These are phyloP conservation scores for Andrena dorsata DNA, from an alignment of 2,888 invertebrate genomes.

Conservation along the genomic window DNA sequence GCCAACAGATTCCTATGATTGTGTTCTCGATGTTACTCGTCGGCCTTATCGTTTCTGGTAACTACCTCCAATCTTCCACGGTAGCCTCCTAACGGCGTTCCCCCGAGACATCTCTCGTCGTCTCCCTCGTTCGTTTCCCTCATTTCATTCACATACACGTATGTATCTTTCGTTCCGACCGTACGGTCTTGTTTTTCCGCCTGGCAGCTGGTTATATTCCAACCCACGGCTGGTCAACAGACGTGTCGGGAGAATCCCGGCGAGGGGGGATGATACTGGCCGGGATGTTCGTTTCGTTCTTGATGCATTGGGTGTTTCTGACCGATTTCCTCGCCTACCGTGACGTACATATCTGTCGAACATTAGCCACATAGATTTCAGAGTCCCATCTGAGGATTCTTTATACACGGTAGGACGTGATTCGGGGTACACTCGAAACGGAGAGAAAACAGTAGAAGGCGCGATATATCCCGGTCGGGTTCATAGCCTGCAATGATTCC, in stretches of 20 bases:
- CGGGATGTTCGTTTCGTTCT: conserved; percentile 12
- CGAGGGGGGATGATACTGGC: conserved; percentile 27
- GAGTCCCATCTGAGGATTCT: background rate
- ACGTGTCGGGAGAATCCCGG: conserved; percentile 59
- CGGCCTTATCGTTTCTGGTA: conserved; percentile 57
- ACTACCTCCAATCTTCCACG: conserved; percentile 66
- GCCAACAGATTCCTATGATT: conserved; percentile 59
- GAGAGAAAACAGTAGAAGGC: too few relatives aligned
- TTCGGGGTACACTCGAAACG: too few relatives aligned
- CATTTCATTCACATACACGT: background rate
- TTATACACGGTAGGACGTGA: background rate
- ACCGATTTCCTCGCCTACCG: conserved; percentile 37
- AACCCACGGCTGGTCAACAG: conserved; percentile 48
- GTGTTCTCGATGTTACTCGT: conserved; percentile 57
- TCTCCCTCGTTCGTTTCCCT: conserved; percentile 13
- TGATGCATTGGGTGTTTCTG: conserved; percentile 39
- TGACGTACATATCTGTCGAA: conserved; percentile 18
- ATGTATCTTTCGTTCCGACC: conserved; percentile 9
- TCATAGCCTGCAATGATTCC: background rate
- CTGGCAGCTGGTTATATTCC: conserved; percentile 56
- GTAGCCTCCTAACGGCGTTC: conserved; percentile 28
- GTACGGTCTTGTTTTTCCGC: conserved; percentile 39
- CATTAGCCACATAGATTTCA: conserved; percentile 47
- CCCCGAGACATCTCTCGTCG: conserved; percentile 18
- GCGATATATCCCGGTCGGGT: too few relatives aligned